These are phyloP conservation scores for Alauda arvensis DNA, from an alignment of 2,797 vertebrate species.

Conservation along the genomic window DNA sequence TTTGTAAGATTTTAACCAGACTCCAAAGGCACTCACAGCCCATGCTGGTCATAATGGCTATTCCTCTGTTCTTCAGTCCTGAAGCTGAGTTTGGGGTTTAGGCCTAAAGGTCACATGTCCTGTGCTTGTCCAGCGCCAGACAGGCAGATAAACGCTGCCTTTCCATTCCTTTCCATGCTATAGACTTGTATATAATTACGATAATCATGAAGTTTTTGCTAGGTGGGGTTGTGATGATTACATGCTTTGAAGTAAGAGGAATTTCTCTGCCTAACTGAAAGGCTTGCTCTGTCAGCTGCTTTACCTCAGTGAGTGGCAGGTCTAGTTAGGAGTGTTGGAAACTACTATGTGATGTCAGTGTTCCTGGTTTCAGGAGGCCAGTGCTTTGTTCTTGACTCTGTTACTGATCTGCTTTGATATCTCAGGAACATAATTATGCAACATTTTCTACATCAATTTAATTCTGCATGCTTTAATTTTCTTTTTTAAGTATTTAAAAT, in stretches of 20 bases:
- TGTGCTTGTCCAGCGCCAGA: neutral
- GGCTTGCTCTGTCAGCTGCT: neutral
- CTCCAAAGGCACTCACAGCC: neutral
- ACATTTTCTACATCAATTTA: neutral
- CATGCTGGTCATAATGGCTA: neutral
- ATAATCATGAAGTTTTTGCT: neutral
- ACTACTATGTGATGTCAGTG: neutral
- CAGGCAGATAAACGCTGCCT: neutral
- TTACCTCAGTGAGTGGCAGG: neutral
- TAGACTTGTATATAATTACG: fast-evolving
- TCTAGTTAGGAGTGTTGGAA: neutral
- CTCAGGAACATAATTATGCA: neutral
- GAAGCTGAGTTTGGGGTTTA: neutral
- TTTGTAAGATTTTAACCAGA: neutral
- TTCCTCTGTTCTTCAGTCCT: neutral
- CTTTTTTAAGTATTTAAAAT: neutral
- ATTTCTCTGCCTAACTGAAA: neutral
- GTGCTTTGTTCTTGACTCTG: neutral
- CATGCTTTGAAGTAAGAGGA: neutral
- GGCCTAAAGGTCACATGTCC: fast-evolving
- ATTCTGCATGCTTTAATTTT: neutral
- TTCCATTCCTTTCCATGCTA: neutral
- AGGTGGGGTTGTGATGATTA: neutral
- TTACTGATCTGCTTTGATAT: neutral
- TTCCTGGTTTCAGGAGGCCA: neutral